Percentiles rank a stretch among this genome's conserved stretches.
Conservation (phyloP, 2,797 vertebrate species). For the Acipenser transmontanus region DNA sequence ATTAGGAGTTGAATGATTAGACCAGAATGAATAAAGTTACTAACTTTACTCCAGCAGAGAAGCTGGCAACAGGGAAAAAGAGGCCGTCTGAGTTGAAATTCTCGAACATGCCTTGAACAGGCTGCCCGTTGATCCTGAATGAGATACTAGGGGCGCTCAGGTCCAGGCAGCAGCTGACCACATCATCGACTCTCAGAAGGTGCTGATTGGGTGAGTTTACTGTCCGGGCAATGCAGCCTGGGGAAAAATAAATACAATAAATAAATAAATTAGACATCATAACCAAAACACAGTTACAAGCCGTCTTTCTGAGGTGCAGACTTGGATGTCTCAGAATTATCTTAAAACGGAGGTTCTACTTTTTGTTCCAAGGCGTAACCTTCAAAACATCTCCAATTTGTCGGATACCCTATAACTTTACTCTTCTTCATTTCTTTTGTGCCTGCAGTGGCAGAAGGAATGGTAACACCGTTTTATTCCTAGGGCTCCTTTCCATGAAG, state of each 20-base stretch:
- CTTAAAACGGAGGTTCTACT: no score
- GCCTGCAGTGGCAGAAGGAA: no score
- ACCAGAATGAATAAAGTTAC: conserved; percentile 30
- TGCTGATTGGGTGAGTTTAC: conserved; percentile 91
- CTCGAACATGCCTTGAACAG: conserved; percentile 96
- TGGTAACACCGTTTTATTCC: no score
- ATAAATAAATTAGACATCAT: no score
- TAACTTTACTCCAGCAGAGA: conserved; percentile 92
- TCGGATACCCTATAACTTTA: no score
- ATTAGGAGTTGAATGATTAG: neutral
- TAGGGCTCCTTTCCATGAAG: no score
- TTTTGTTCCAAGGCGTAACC: no score
- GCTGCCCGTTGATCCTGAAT: conserved; percentile 92
- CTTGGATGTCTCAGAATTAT: no score
- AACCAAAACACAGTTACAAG: no score
- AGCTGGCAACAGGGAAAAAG: conserved; percentile 90
- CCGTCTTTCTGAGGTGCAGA: no score
- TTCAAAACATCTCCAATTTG: no score
- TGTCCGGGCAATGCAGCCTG: conserved; percentile 80
- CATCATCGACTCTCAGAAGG: conserved; percentile 76
- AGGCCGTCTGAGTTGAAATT: conserved; percentile 93
- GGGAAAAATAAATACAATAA: neutral
- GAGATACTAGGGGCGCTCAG: conserved; percentile 92
- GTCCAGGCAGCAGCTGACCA: conserved; percentile 92
- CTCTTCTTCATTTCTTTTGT: no score